These are phyloP conservation scores for Cydia pomonella DNA, from an alignment of 1,140 invertebrate genomes.

Conservation along the genomic window DNA sequence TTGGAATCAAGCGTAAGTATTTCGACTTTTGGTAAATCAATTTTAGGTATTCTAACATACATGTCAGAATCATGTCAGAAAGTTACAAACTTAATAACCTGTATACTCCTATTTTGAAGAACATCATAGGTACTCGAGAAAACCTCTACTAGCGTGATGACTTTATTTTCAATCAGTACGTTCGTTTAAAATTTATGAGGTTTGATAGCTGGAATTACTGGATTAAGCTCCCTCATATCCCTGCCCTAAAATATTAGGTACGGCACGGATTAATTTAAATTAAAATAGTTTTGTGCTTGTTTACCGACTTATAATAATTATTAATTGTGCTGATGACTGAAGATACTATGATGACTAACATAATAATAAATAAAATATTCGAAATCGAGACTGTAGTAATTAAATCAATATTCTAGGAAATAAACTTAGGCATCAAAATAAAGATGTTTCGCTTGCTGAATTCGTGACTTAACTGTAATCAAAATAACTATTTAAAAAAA, in stretches of 20 bases:
- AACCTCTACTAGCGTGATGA: neutral
- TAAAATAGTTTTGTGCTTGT: conserved; percentile 14
- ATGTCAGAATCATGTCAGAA: too few species aligned
- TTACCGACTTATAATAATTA: neutral
- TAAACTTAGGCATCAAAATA: too few species aligned
- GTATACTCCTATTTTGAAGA: too few species aligned
- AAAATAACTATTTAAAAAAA: neutral
- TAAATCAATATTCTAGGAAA: too few species aligned
- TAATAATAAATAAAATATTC: too few species aligned
- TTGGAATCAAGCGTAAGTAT: too few species aligned
- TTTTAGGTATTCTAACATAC: too few species aligned
- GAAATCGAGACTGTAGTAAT: too few species aligned
- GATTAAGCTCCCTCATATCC: conserved; percentile 25
- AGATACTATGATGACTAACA: neutral
- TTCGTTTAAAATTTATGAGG: conserved; percentile 22
- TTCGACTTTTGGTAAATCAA: too few species aligned
- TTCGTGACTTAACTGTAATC: neutral
- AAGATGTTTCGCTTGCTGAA: neutral
- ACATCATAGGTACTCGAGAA: too few species aligned
- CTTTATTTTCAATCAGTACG: conserved; percentile 21
- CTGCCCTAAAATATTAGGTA: neutral
- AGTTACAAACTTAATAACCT: too few species aligned
- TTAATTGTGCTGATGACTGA: neutral
- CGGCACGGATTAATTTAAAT: conserved; percentile 6
- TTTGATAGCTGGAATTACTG: neutral